phyloP scores from a whole-genome alignment of 2,888 invertebrate genomes.

The Tridacna gigas region DNA sequence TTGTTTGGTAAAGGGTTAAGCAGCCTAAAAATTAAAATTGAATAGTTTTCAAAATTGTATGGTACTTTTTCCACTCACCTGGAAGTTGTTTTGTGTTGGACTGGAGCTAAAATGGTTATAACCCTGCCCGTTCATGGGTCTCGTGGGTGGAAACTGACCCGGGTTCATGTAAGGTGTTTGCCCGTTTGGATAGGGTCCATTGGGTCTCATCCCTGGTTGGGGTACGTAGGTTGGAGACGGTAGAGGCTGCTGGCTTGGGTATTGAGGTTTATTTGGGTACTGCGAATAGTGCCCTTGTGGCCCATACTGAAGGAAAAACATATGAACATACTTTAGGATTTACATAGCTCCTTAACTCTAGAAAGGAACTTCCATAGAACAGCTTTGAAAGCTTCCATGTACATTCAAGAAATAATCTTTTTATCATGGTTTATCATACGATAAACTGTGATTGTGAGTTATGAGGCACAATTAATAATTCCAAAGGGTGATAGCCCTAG shows the following conservation, averaged over 20 bases:
- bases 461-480: no score
- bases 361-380: no score
- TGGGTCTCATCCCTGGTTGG: slow-evolving; percentile 74
- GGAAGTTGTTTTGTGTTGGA: slow-evolving; percentile 72
- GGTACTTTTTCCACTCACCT: slow-evolving; percentile 53
- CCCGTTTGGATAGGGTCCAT: slow-evolving; percentile 79
- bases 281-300: slow-evolving; percentile 72
- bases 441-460: no score
- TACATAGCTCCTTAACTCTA: no score
- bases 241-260: slow-evolving; percentile 82
- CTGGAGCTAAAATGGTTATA: slow-evolving; percentile 68
- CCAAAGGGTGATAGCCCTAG: no score
- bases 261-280: slow-evolving; percentile 79
- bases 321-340: neutral
- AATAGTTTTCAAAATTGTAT: no score
- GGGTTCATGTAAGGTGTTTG: slow-evolving; percentile 79
- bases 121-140: slow-evolving; percentile 68
- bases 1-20: no score
- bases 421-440: no score
- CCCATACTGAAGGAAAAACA: slow-evolving; percentile 62
- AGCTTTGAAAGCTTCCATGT: no score
- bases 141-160: slow-evolving; percentile 72
- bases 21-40: no score
- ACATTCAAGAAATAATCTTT: no score
- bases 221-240: slow-evolving; percentile 81